These are phyloP conservation scores for Camptogramma bilineatum DNA, from an alignment of 2,888 invertebrate species.

Conservation along the genomic window DNA sequence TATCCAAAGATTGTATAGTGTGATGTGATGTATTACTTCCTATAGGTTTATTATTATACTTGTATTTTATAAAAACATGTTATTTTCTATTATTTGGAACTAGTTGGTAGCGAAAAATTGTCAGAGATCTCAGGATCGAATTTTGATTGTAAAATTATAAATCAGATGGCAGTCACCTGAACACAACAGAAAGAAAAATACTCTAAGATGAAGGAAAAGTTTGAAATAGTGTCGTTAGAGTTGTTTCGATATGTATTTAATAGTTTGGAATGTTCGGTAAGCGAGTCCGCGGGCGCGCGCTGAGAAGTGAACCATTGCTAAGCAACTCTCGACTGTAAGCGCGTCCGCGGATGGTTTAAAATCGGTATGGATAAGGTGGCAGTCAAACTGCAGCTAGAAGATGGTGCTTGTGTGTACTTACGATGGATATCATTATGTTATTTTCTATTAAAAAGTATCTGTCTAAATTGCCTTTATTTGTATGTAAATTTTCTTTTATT, in stretches of 20 bases:
- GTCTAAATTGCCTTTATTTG: conserved; percentile 71
- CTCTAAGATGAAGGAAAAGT: conserved; percentile 47
- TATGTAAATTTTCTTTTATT: conserved; percentile 38
- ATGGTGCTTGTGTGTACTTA: conserved; percentile 84
- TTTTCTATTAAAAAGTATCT: conserved; percentile 62
- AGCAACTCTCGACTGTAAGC: conserved; percentile 52
- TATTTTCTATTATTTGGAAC: conserved; percentile 76
- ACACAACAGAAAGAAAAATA: conserved; percentile 38
- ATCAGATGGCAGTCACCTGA: conserved; percentile 41
- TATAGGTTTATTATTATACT: conserved; percentile 79
- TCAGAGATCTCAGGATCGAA: conserved; percentile 73
- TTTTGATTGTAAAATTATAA: conserved; percentile 46
- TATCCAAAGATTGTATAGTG: conserved; percentile 83
- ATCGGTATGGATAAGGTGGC: conserved; percentile 64
- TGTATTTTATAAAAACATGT: conserved; percentile 76
- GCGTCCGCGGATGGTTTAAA: conserved; percentile 55
- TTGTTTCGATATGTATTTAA: conserved; percentile 46
- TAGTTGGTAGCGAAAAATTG: conserved; percentile 61
- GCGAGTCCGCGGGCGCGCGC: conserved; percentile 45
- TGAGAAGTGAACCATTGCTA: conserved; percentile 47
- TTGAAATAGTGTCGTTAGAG: conserved; percentile 49
- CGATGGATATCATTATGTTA: conserved; percentile 75
- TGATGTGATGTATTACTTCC: conserved; percentile 82
- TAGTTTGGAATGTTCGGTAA: conserved; percentile 53
- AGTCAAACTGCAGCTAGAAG: conserved; percentile 75